Conservation (phyloP, 2,113 vertebrate species). For the Anthoscopus minutus region DNA sequence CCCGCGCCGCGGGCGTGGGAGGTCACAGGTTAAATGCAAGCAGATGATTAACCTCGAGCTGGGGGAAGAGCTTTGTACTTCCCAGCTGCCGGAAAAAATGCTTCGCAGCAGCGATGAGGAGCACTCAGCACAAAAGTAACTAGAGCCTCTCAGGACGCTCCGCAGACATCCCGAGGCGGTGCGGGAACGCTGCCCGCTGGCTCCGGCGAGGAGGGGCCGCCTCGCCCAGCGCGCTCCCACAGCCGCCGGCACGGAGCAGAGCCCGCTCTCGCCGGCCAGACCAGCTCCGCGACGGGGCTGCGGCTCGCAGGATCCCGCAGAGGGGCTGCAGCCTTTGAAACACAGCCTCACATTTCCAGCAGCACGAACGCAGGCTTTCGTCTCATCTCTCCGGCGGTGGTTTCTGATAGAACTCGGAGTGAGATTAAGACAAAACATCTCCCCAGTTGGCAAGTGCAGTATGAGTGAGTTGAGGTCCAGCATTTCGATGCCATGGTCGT, state of each 20-base stretch:
- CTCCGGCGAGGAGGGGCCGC: not conserved
- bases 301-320: fast-evolving
- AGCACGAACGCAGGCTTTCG: fast-evolving
- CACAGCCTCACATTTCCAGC: not conserved
- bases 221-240: not conserved
- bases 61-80: not conserved
- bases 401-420: not conserved
- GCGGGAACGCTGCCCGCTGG: not conserved
- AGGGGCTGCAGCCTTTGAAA: not conserved
- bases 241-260: not conserved
- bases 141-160: fast-evolving
- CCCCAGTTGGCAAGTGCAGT: not conserved
- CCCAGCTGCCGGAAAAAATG: not conserved
- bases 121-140: fast-evolving
- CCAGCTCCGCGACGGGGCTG: not conserved
- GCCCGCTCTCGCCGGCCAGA: not conserved
- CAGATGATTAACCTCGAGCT: not conserved
- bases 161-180: fast-evolving
- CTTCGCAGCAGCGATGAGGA: not conserved
- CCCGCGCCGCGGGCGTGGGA: not conserved
- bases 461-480: too few relatives aligned
- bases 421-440: not conserved
- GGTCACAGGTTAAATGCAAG: not conserved
- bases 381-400: not conserved
- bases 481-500: fast-evolving